Conservation (phyloP, 2,888 invertebrate species). For the Petrolisthes cinctipes region DNA sequence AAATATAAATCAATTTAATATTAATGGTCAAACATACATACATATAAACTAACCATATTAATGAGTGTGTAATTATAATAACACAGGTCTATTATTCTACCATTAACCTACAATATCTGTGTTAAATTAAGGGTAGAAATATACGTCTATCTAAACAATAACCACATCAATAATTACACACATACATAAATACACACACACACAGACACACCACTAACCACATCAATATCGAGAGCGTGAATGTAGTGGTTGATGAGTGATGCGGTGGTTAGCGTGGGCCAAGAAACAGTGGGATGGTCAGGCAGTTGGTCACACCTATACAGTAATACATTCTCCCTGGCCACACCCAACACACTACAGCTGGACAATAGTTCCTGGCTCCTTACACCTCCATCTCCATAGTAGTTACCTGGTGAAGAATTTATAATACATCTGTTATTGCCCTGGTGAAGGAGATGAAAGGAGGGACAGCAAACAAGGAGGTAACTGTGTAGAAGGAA, state of each 20-base stretch:
- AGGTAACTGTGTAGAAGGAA: neutral
- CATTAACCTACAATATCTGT: too few relatives aligned
- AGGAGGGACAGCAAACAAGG: neutral
- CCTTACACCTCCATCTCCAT: conserved; percentile 76
- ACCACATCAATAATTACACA: neutral
- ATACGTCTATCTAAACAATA: neutral
- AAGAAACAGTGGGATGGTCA: conserved; percentile 82
- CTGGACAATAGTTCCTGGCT: conserved; percentile 86
- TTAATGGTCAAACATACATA: too few relatives aligned
- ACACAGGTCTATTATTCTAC: too few relatives aligned
- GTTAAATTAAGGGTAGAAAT: neutral
- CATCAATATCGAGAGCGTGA: conserved; percentile 82
- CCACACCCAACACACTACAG: conserved; percentile 84
- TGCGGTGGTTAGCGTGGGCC: conserved; percentile 80
- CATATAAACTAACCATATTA: too few relatives aligned
- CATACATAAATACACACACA: neutral
- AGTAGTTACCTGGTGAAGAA: conserved; percentile 73
- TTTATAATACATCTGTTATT: too few relatives aligned
- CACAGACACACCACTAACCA: conserved; percentile 69
- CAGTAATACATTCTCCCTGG: conserved; percentile 80
- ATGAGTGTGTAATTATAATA: too few relatives aligned
- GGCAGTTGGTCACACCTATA: conserved; percentile 74
- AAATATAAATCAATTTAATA: too few relatives aligned
- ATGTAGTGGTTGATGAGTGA: conserved; percentile 78
- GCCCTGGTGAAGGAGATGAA: too few relatives aligned